Evolutionary conservation across 1,140 invertebrate species (phyloP).

Genomic region (Cydia strobilella): DNA sequence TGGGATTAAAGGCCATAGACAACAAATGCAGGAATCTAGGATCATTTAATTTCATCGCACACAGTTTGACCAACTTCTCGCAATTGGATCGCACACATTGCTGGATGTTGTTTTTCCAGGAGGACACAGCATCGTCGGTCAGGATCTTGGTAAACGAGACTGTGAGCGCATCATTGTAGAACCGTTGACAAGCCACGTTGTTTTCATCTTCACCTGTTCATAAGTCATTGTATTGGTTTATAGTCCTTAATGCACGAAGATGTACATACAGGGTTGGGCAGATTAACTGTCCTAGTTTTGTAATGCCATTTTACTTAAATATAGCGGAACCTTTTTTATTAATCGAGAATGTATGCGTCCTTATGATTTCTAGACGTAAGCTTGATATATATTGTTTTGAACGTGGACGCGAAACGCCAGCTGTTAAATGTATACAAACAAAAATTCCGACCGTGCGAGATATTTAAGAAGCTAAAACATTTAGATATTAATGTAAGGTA

Average conservation of each 20-base stretch:
- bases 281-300: too few species aligned
- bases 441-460: too few species aligned
- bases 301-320: too few species aligned
- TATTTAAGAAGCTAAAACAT: too few species aligned
- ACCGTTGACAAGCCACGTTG: constrained; percentile 95
- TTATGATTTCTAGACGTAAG: too few species aligned
- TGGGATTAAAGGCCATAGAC: constrained; percentile 95
- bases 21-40: constrained; percentile 95
- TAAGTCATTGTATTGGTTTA: constrained; percentile 35
- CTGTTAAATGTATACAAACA: too few species aligned
- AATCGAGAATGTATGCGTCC: too few species aligned
- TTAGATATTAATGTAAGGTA: too few species aligned
- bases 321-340: too few species aligned
- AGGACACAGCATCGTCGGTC: constrained; percentile 98
- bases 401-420: too few species aligned
- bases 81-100: constrained; percentile 97
- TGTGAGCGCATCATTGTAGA: constrained; percentile 96
- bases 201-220: constrained; percentile 91
- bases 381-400: too few species aligned
- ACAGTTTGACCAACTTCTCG: constrained; percentile 94
- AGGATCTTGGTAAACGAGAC: constrained; percentile 98
- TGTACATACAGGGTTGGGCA: too few species aligned
- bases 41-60: constrained; percentile 96
- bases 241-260: not conserved
- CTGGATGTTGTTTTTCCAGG: constrained; percentile 98